Percentiles rank a stretch among this genome's conserved stretches.
phyloP scores from a whole-genome alignment of 2,888 invertebrate genomes.

The Corbicula japonica region DNA sequence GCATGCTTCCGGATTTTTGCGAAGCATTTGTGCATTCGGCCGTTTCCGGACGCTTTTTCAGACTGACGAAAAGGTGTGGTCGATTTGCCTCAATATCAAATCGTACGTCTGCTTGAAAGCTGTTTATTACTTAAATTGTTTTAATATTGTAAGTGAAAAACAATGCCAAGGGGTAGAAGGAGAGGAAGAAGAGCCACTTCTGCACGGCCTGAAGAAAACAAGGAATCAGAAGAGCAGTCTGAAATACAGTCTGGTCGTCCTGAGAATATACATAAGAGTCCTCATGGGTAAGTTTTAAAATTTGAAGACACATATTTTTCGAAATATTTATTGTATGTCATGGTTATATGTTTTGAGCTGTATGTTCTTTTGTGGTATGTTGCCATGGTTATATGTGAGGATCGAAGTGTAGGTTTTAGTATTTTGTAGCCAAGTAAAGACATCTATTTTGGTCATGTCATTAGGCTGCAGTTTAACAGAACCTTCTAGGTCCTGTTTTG shows the following conservation, averaged over 20 bases:
- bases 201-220: slow-evolving; percentile 2
- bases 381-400: slow-evolving; percentile 32
- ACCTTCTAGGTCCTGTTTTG: slow-evolving; percentile 17
- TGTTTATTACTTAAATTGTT: too few relatives aligned
- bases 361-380: slow-evolving; percentile 24
- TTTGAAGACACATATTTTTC: slow-evolving; percentile 20
- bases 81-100: too few relatives aligned
- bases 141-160: not conserved
- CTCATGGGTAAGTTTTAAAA: slow-evolving; percentile 28
- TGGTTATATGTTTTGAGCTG: slow-evolving; percentile 33
- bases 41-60: too few relatives aligned
- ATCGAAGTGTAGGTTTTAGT: slow-evolving; percentile 38
- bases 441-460: slow-evolving; percentile 30
- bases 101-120: too few relatives aligned
- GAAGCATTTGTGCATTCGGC: too few relatives aligned
- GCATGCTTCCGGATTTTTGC: too few relatives aligned
- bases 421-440: slow-evolving; percentile 28
- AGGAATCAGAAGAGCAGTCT: not conserved
- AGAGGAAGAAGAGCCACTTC: not conserved
- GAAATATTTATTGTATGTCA: too few relatives aligned
- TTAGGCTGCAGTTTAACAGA: slow-evolving; percentile 10
- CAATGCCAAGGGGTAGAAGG: slow-evolving; percentile 12
- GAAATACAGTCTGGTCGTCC: too few relatives aligned
- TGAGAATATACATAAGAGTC: slow-evolving; percentile 29
- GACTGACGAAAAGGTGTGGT: too few relatives aligned